Percentiles rank a stretch among this genome's conserved stretches.
These are phyloP conservation scores for Oenanthe oenanthe DNA, from an alignment of 2,113 vertebrate genomes.

Conservation along the genomic window DNA sequence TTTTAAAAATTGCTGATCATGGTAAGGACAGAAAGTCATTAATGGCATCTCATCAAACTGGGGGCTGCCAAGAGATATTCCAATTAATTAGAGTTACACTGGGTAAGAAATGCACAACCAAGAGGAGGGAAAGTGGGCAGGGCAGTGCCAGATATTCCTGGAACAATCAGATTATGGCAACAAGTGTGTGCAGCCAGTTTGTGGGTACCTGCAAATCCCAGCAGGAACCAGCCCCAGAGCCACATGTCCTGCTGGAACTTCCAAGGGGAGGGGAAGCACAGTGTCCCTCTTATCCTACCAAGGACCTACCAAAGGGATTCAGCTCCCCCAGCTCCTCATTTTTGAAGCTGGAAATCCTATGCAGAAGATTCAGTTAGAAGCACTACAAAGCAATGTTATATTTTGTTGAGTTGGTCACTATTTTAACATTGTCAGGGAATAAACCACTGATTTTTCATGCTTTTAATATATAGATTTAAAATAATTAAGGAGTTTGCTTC, in stretches of 20 bases:
- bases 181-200: fast-evolving
- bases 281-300: fast-evolving
- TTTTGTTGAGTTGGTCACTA: background rate
- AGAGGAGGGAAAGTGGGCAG: background rate
- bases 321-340: background rate
- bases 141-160: background rate
- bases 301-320: background rate
- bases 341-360: background rate
- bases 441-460: background rate
- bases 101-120: background rate
- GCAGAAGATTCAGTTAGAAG: background rate
- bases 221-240: background rate
- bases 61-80: background rate
- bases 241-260: fast-evolving
- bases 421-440: background rate
- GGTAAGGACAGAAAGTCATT: fast-evolving
- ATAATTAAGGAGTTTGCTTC: background rate
- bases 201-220: background rate
- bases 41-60: background rate
- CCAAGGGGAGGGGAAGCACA: background rate
- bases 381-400: background rate
- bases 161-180: background rate
- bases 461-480: background rate
- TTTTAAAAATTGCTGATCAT: background rate
- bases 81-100: background rate